Evolutionary conservation across 2,797 vertebrate species (phyloP), one percentile per base, ranked within the genome.

Genomic region (Tragopan temminckii): DNA sequence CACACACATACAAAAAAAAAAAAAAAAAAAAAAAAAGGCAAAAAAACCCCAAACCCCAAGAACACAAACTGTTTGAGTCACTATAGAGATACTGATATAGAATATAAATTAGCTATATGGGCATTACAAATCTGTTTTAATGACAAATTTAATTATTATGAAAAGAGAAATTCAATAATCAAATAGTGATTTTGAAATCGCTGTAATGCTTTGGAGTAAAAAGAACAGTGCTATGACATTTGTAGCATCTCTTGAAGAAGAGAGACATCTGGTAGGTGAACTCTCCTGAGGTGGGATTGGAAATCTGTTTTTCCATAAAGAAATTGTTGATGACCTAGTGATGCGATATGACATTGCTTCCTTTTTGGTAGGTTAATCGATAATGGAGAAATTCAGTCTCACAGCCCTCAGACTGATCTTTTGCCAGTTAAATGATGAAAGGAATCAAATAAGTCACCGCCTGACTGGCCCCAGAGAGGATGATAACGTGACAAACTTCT

Each of bases 281-380:
- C 24, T 76, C 61, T 78, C 90, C 52, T 48, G 88, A 89, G 80
- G 13, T 80, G 77, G 59, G 80, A 69, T 17, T 85, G 31, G 42
- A 93, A 96, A 62, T 85, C 64, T 66, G 58, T 8, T 53, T 89
- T 96, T 90, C 27, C 36, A 24, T 89, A 78, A 89, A 94, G 52
- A 81, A 93, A 89, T 87, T 74, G 62, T 72, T 87, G 40, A 52
- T 85, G 83, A 75, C 91, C 64, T 94, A 83, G 76, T 88, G 66
- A 66, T 66, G 58, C 0, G 5, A 80, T 77, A 72, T 63, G 72
- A 78, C 68, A 83, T 18, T 50, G n/a, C 10, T 77, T 92, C 36
- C 31, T 91, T 90, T 88, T 61, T 72, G 70, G 67, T 88, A 85
- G 27, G 11, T 59, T 89, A 45, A 45, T 38, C 58, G 50, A 43